Base-by-base conservation (phyloP, 2,113 vertebrate genomes). In the Anthoscopus minutus region DNA sequence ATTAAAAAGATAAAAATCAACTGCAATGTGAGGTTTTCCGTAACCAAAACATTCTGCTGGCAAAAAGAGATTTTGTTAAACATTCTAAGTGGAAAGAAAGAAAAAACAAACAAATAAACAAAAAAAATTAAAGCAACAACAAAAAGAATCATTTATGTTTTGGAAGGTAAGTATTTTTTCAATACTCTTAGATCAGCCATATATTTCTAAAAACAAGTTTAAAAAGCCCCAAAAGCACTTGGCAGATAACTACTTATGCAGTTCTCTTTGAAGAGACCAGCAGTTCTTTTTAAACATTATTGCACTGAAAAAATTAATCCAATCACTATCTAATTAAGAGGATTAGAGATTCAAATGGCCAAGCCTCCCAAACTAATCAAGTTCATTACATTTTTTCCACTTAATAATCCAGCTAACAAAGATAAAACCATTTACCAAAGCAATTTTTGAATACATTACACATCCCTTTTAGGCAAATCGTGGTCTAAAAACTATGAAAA, bases 361-460 rank as follows among this genome's bases (percentile, higher is more conserved):
- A 87, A 79, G 83, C 81, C 77, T 95, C 69, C 77, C 73, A 91
- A 96, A 81, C 88, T 93, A 95, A 94, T 81, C 80, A 93, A 89
- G 44, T 93, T 92, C 88, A 92, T 87, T 91, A 88, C 77, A 87
- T 93, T 86, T 95, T 92, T 96, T 81, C 74, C 58, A 89, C 80
- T 86, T 94, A 93, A 94, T 92, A 94, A 96, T 84, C 86, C 77
- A 89, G 83, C 89, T 91, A 95, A 87, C 65, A 85, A 95, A 95
- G 91, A 94, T 67, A 94, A 94, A 84, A 27, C 35, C 53, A 84
- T 91, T 93, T 91, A 94, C 91, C 87, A 92, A 92, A 90, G 86
- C 64, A 88, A 56, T 92, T 94, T 88, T 86, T 81, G 4, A 93
- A 92, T 89, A 72, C 25, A 92, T 94, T 93, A 84, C 25, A 54